These are phyloP conservation scores for Amphipyra berbera DNA, from an alignment of 2,888 invertebrate genomes.

Conservation along the genomic window DNA sequence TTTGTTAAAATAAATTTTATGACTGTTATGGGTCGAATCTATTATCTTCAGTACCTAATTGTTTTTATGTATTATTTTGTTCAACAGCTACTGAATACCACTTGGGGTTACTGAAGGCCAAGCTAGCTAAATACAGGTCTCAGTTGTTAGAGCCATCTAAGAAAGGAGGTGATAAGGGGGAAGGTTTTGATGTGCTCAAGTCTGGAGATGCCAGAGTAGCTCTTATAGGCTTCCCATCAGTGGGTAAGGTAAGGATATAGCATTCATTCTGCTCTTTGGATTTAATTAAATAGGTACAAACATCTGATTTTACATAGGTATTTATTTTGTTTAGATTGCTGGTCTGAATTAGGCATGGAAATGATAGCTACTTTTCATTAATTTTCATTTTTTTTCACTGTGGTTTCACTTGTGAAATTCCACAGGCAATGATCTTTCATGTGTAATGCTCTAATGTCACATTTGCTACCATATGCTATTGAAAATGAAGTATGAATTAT, in stretches of 20 bases:
- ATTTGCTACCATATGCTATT: no score
- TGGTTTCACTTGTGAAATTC: no score
- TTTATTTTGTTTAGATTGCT: no score
- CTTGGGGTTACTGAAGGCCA: constrained; percentile 98
- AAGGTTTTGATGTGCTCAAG: constrained; percentile 99
- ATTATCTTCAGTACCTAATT: not conserved
- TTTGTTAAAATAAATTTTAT: not conserved
- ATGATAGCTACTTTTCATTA: no score
- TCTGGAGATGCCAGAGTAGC: constrained; percentile 99
- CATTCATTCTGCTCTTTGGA: not conserved
- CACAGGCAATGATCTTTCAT: no score
- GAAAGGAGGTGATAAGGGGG: constrained; percentile 97
- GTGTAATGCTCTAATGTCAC: no score
- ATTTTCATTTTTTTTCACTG: no score
- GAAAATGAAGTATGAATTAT: no score
- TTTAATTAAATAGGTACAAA: no score
- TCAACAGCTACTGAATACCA: constrained; percentile 98
- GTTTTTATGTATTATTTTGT: constrained; percentile 60
- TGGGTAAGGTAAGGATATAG: constrained; percentile 93
- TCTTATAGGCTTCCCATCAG: constrained; percentile 99
- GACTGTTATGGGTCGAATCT: not conserved
- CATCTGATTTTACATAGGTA: no score
- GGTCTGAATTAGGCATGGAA: no score
- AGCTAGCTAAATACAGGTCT: constrained; percentile 98
- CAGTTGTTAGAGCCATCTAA: constrained; percentile 98